Percentiles rank a stretch among this genome's conserved stretches.
Conservation (phyloP, 2,797 vertebrate genomes). For the Leuciscus waleckii region DNA sequence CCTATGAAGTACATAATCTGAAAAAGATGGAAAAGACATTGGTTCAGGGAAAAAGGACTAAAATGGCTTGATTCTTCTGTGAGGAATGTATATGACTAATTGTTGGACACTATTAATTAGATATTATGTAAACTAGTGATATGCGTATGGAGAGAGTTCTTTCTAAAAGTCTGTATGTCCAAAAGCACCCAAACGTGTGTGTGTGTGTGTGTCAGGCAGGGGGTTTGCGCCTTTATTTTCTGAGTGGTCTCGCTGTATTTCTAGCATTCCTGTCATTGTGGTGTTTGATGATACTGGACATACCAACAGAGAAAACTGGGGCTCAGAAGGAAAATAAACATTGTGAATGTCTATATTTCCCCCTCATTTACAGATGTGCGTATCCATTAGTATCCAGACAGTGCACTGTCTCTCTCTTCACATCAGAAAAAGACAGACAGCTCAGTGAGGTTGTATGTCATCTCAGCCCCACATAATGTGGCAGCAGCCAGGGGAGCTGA, state of each 20-base stretch:
- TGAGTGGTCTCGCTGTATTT: not conserved
- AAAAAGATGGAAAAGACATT: not conserved
- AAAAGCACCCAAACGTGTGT: not conserved
- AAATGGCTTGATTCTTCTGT: not conserved
- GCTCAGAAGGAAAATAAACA: conserved; percentile 8
- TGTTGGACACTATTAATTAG: not conserved
- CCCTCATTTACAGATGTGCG: not conserved
- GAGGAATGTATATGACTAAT: not conserved
- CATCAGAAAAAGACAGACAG: conserved; percentile 8
- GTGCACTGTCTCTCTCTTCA: not conserved
- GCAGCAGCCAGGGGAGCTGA: conserved; percentile 13
- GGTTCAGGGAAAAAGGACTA: not conserved
- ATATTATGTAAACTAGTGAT: not conserved
- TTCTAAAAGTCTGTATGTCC: too few species aligned
- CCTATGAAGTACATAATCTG: not conserved
- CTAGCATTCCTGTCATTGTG: conserved; percentile 8
- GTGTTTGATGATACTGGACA: conserved; percentile 8
- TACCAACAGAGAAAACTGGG: not conserved
- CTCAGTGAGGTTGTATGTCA: conserved; percentile 23
- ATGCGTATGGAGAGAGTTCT: too few species aligned
- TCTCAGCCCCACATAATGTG: not conserved
- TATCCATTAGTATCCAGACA: conserved; percentile 6
- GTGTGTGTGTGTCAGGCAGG: not conserved
- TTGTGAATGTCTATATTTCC: not conserved
- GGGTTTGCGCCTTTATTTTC: not conserved